Evolutionary conservation across 2,113 vertebrate genomes (phyloP).

Genomic region (Atractosteus spatula): DNA sequence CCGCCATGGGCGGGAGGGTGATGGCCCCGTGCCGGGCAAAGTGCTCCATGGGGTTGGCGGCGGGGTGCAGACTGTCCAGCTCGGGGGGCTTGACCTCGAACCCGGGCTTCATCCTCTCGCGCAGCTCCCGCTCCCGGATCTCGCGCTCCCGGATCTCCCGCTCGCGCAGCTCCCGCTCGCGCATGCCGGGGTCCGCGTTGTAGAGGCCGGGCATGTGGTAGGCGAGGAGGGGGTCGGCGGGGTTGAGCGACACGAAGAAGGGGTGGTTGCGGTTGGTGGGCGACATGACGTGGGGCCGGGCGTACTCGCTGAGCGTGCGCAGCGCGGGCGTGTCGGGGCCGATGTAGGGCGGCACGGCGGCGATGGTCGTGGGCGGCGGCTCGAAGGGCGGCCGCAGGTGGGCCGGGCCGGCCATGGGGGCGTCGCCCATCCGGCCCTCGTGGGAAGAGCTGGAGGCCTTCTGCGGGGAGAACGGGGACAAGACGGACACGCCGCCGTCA

Average conservation of each 20-base stretch:
- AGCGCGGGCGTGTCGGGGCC: slow-evolving; percentile 93
- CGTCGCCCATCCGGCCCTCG: slow-evolving; percentile 81
- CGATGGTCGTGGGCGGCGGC: slow-evolving; percentile 88
- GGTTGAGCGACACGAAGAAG: slow-evolving; percentile 95
- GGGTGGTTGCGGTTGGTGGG: slow-evolving; percentile 96
- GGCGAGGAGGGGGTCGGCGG: slow-evolving; percentile 85
- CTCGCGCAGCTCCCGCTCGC: slow-evolving; percentile 89
- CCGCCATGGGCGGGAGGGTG: slow-evolving; percentile 82
- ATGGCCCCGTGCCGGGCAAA: slow-evolving; percentile 93
- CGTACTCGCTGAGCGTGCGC: slow-evolving; percentile 96
- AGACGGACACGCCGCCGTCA: not conserved
- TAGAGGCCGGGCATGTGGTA: slow-evolving; percentile 96
- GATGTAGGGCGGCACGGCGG: slow-evolving; percentile 93
- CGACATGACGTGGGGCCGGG: slow-evolving; percentile 96
- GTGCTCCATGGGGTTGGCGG: slow-evolving; percentile 97
- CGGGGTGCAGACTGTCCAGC: slow-evolving; percentile 88
- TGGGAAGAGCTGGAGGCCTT: slow-evolving; percentile 91
- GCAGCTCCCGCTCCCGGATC: slow-evolving; percentile 86
- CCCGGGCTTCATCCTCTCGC: slow-evolving; percentile 96
- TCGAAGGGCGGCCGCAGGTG: slow-evolving; percentile 88
- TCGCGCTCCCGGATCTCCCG: slow-evolving; percentile 87
- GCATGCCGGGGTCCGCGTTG: slow-evolving; percentile 88
- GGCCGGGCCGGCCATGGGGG: slow-evolving; percentile 75
- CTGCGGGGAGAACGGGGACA: slow-evolving; percentile 34
- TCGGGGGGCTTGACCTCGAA: slow-evolving; percentile 97